Conservation (phyloP, 2,797 vertebrate species). For the Emys orbicularis region DNA sequence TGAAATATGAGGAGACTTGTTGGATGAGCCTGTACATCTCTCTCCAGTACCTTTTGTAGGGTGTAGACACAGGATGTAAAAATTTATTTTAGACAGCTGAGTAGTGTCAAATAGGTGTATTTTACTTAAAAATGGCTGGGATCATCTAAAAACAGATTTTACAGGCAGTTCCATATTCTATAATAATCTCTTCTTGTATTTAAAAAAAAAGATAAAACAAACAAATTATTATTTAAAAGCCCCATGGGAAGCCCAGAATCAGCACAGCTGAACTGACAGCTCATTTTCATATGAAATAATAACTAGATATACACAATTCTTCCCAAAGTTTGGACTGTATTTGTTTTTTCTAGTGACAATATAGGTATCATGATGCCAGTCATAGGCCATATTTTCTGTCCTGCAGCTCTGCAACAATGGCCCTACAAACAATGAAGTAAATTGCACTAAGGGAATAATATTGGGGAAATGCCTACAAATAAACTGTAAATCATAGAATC, state of each 20-base stretch:
- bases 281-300: background rate
- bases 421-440: background rate
- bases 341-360: background rate
- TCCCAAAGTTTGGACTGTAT: fast-evolving
- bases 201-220: background rate
- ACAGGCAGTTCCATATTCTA: background rate
- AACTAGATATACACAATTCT: background rate
- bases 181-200: background rate
- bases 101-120: fast-evolving
- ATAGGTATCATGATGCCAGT: background rate
- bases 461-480: background rate
- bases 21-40: background rate
- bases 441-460: background rate
- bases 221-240: background rate
- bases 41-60: background rate
- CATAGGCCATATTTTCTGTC: background rate
- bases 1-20: background rate
- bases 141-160: background rate
- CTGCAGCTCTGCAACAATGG: fast-evolving
- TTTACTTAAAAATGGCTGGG: background rate
- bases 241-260: background rate
- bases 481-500: background rate
- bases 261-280: background rate
- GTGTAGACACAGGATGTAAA: background rate
- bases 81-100: fast-evolving